Base-by-base conservation (phyloP, 2,888 invertebrate species). In the Drosophila subquinaria region DNA sequence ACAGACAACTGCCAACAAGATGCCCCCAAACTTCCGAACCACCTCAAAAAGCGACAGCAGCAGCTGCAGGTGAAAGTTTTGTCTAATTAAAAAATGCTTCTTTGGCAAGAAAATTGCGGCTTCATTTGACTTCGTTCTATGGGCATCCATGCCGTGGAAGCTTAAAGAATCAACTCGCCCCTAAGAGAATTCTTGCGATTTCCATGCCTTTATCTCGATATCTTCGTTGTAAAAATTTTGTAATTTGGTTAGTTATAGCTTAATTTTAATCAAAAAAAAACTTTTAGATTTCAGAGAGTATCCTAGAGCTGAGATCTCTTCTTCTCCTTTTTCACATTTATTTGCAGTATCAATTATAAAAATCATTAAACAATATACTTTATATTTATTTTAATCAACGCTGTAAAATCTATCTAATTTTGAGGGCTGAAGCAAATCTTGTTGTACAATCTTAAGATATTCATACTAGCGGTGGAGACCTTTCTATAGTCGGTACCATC, bases 81-180 rank as follows among this genome's bases (percentile, higher is more conserved):
- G 57, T 76, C 80, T 82, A 81, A 81, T 82, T 82, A 81, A 82
- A 81, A 81, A 81, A 76, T 78, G 79, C 73, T 81, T 77, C 71
- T 62, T 71, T 81, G 62, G 67, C 67, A 79, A 73, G 77, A 73
- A 73, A 68, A 77, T 61, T 78, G 79, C 55, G 79, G 79, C 73
- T 79, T 78, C 71, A 69, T 74, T 71, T 69, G 64, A 35, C 15
- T 51, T 33, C 50, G 23, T 35, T 51, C 33, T 30, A 64, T 36
- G 52, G 52, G 35, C 15, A 47, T 45, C n/a, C 36, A 30, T 8
- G 51, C 33, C 43, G 23, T 59, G 59, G 38, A 36, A 53, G 60
- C 47, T 67, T 42, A 76, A 56, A 17, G 30, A 30, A 51, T 53
- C 55, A 35, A 45, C 30, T 43, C 43, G 20, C 20, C 40, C 33